Evolutionary conservation across 2,888 invertebrate species (phyloP).

Genomic region (Microctonus brassicae): DNA sequence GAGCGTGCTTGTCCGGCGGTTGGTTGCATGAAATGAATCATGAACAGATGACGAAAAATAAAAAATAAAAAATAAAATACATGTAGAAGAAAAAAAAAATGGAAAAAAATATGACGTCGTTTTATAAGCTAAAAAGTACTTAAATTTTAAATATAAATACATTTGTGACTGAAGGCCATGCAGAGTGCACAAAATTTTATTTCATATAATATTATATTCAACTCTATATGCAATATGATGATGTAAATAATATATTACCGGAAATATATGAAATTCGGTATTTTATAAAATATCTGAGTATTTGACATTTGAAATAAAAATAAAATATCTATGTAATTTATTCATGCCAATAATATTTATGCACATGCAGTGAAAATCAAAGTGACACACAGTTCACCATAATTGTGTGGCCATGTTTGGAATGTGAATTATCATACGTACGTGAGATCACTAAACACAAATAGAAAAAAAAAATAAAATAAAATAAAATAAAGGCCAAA

Average conservation of each 20-base stretch:
- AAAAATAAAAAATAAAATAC: too few relatives aligned
- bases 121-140: neutral
- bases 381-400: conserved; percentile 24
- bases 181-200: conserved; percentile 2
- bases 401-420: conserved; percentile 21
- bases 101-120: neutral
- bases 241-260: too few relatives aligned
- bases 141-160: neutral
- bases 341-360: conserved; percentile 3
- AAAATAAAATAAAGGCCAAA: neutral
- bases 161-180: conserved; percentile 3
- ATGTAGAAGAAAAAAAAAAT: neutral
- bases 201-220: too few relatives aligned
- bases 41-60: neutral
- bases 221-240: too few relatives aligned
- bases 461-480: neutral
- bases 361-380: conserved; percentile 10
- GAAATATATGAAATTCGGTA: too few relatives aligned
- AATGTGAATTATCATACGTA: conserved; percentile 26
- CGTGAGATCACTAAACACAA: neutral
- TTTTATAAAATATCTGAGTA: too few relatives aligned
- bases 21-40: neutral
- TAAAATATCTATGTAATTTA: too few relatives aligned
- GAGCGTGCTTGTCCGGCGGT: neutral
- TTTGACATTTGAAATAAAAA: too few relatives aligned